Conservation (phyloP, 2,797 vertebrate species). For the Aeoliscus strigatus region DNA sequence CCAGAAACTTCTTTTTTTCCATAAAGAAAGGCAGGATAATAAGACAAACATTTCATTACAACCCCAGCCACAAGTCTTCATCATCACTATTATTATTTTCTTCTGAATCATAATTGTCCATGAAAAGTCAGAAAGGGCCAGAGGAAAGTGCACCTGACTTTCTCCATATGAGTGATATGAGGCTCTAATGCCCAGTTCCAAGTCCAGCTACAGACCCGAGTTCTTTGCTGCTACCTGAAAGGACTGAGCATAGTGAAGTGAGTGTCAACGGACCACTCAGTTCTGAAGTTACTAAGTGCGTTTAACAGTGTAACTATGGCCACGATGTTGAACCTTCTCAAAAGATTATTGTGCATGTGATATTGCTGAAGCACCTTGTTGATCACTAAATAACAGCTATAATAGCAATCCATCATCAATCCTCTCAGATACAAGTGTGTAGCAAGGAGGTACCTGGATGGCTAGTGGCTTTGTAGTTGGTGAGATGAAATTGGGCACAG, state of each 20-base stretch:
- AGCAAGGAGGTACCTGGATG: constrained; percentile 17
- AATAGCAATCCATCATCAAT: constrained; percentile 19
- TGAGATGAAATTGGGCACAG: constrained; percentile 49
- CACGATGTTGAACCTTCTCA: constrained; percentile 15
- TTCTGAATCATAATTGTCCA: constrained; percentile 72
- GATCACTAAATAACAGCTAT: constrained; percentile 36
- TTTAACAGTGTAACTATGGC: constrained; percentile 29
- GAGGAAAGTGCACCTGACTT: constrained; percentile 75
- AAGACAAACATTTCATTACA: constrained; percentile 75
- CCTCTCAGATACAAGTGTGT: constrained; percentile 33
- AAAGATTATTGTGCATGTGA: constrained; percentile 19
- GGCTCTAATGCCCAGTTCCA: constrained; percentile 67
- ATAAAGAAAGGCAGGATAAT: constrained; percentile 64
- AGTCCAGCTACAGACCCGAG: constrained; percentile 49
- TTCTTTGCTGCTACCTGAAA: constrained; percentile 50
- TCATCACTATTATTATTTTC: constrained; percentile 25
- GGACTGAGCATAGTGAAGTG: constrained; percentile 40
- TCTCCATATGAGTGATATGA: constrained; percentile 71
- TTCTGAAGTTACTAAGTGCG: constrained; percentile 48
- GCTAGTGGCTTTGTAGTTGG: constrained; percentile 42
- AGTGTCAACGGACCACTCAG: constrained; percentile 23
- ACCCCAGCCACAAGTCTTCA: constrained; percentile 73
- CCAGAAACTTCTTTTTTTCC: constrained; percentile 36
- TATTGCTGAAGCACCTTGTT: constrained; percentile 53
- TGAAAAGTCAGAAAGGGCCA: constrained; percentile 78